Evolutionary conservation across 2,888 invertebrate species (phyloP), one percentile per base, ranked within the genome.

Genomic region (Adelphocoris suturalis): DNA sequence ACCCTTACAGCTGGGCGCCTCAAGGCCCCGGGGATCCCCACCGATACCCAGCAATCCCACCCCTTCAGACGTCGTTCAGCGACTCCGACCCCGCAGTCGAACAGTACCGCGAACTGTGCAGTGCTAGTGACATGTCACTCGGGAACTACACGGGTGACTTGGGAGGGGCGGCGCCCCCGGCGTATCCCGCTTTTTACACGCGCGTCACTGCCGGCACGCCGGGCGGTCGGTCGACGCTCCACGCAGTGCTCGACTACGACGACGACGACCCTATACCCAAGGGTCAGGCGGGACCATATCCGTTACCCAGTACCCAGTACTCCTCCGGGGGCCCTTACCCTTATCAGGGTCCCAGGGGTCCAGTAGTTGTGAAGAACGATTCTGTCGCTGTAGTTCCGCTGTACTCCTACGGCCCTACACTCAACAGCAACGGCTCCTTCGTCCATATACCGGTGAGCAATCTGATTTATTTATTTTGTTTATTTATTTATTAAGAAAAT

Each of bases 361-460:
- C 97, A n/a, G 97, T 97, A 93, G 93, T 97, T 92, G 91, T 92
- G 90, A 96, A 97, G 93, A 97, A 97, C 93, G 97, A 97, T 90
- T 95, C 96, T 78, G 97, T 97, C 86, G 97, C 97, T 81, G 97
- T 97, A 9, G 97, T 97, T 91, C 97, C 97, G 28, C 94, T 97
- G 78, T 97, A 97, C 92, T 96, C 97, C 86, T 97, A 97, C 90
- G 91, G 92, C 94, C 81, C 88, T 7, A 96, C 96, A 84, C 96
- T 96, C 92, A 94, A 97, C 92, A 94, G 97, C 92, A 97, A 97
- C 94, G 97, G 97, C 91, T 96, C 96, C 81, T 96, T 97, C 93
- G 96, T 97, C 92, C 97, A 97, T 94, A 97, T 97, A 94, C 97
- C 97, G 94, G 97, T 97, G 94, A 97, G 97, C 13, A 3, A n/a